Percentiles rank a stretch among this genome's conserved stretches.
phyloP scores from a whole-genome alignment of 2,888 invertebrate species.

The Scrobipalpa costella region DNA sequence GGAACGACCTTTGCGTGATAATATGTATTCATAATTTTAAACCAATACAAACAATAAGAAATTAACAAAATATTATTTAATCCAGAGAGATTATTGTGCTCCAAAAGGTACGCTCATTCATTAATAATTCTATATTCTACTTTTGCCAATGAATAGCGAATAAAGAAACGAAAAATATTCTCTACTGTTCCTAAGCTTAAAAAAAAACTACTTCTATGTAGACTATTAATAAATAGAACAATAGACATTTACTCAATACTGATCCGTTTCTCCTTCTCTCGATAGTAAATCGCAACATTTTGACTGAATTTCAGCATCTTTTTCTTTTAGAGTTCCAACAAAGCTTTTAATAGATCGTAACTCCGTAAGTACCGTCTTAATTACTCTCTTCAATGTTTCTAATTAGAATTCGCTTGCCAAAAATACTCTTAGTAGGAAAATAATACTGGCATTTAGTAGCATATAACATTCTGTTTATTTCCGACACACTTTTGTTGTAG shows the following conservation, averaged over 20 bases:
- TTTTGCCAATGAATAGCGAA: too few species aligned
- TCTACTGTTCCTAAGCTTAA: too few species aligned
- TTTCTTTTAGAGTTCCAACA: constrained; percentile 32
- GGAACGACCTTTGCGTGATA: too few species aligned
- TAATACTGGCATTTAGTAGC: constrained; percentile 12
- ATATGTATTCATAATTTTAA: too few species aligned
- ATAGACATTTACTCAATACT: not conserved
- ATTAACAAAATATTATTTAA: too few species aligned
- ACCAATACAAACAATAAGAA: too few species aligned
- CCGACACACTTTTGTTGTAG: not conserved
- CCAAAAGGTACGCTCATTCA: too few species aligned
- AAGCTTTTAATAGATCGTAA: constrained; percentile 57
- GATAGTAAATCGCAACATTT: constrained; percentile 32
- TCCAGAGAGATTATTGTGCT: too few species aligned
- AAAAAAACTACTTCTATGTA: too few species aligned
- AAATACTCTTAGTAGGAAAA: constrained; percentile 17
- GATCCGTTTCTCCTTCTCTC: not conserved
- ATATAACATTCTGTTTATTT: constrained; percentile 6
- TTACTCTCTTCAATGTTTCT: constrained; percentile 57
- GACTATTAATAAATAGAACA: too few species aligned
- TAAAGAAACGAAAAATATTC: too few species aligned
- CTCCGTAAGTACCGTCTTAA: constrained; percentile 61
- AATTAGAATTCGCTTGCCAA: constrained; percentile 49
- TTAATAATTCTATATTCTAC: too few species aligned
- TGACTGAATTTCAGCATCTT: constrained; percentile 38